Base-by-base conservation (phyloP, 1,140 invertebrate genomes). In the Stegodyphus dumicola region DNA sequence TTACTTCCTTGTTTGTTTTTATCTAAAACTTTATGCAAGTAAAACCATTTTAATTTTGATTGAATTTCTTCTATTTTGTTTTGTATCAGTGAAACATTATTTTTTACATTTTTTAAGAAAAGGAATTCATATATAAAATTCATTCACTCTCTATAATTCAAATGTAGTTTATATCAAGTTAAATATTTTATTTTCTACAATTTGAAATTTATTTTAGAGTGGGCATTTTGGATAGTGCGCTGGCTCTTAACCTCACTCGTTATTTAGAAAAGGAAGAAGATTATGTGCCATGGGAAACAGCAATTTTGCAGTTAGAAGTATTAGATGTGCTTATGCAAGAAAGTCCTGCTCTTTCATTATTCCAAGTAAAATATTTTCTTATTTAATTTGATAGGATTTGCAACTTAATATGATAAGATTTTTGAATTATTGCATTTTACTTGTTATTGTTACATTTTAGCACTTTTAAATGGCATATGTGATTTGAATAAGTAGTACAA, bases 251-350 rank as follows among this genome's bases (percentile, higher is more conserved):
- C 87, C 88, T 95, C 66, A 93, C 94, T 2, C 90, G 93, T 71
- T 96, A 96, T 90, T 91, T 96, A 11, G 88, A 93, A 9, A 92
- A 93, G 7, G 95, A 96, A 89, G 91, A 91, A 10, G 94, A 95
- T 86, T 95, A 95, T 88, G 93, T 94, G 6, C 94, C 94, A 2
- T 95, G 94, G 94, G 92, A 93, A 6, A 94, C 94, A 0, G 94
- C 94, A 0, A 90, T 94, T 0, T 91, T 92, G 79, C 94, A 95
- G 90, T 91, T 96, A 6, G 92, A 93, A 80, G 92, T 92, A 7
- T 94, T 95, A 92, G 93, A 93, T 85, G 91, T 92, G 76, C 92
- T 93, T 89, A 90, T 96, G 65, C 92, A 93, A 18, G 94, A 94
- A 88, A 93, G 94, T 80, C 91, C 93, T 0, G 91, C 93, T 1